Conservation (phyloP, 2,797 vertebrate species). For the Anniella stebbinsi region DNA sequence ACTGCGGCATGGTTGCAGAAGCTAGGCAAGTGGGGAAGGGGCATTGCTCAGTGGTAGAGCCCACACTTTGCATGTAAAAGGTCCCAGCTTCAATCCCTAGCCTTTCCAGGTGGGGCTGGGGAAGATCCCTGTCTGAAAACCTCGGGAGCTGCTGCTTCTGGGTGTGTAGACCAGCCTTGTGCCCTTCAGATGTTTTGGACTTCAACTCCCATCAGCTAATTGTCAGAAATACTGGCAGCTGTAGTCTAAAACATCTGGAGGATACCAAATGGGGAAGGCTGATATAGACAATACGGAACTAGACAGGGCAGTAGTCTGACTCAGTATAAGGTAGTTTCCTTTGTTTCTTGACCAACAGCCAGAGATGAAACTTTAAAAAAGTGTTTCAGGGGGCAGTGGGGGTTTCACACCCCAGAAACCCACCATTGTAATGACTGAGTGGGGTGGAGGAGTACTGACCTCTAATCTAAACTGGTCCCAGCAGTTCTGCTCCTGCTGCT, state of each 20-base stretch:
- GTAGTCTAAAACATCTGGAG: no score
- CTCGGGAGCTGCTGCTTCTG: no score
- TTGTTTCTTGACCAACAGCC: neutral
- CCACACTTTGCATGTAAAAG: neutral
- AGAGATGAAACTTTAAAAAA: neutral
- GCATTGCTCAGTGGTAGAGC: neutral
- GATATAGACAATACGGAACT: neutral
- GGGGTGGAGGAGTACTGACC: neutral
- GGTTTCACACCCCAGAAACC: neutral
- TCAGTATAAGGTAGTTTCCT: neutral
- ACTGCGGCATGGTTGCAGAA: neutral
- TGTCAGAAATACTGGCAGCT: no score
- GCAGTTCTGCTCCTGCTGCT: neutral
- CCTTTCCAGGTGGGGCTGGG: neutral
- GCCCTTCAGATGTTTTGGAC: no score
- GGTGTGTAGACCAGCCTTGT: no score
- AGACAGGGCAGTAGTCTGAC: neutral
- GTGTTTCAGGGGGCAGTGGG: neutral
- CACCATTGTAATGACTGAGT: neutral
- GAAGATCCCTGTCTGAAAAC: neutral
- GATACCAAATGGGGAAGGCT: neutral
- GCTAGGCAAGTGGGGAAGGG: neutral
- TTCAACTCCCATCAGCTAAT: no score
- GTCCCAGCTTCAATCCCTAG: neutral
- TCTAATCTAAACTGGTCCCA: neutral